Conservation (phyloP, 1,140 invertebrate species). For the Ceratina calcarata region DNA sequence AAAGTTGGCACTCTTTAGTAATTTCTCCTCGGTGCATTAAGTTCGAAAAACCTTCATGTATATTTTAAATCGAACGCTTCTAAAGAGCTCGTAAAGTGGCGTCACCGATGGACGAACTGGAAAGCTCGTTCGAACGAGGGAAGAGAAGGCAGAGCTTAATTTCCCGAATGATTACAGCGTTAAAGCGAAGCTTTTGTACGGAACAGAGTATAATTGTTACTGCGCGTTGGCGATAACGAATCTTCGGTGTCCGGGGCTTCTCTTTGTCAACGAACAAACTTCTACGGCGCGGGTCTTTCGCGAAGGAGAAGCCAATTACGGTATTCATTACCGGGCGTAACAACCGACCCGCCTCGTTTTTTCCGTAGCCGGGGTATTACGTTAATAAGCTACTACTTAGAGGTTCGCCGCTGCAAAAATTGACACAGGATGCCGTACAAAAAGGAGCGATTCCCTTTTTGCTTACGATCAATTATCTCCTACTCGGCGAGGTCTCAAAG, state of each 20-base stretch:
- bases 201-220: not conserved
- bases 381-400: conserved; percentile 38
- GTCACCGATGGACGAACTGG: not conserved
- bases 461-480: conserved; percentile 12
- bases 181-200: not conserved
- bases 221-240: conserved; percentile 1
- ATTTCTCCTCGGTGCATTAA: no score
- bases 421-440: not conserved
- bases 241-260: conserved; percentile 2
- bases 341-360: conserved; percentile 12
- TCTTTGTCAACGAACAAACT: conserved; percentile 4
- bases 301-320: conserved; percentile 28
- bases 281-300: no score
- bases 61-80: no score
- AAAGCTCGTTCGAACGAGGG: not conserved
- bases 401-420: conserved; percentile 3
- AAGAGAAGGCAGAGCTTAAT: conserved; percentile 9
- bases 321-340: conserved; percentile 33
- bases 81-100: conserved; percentile 3
- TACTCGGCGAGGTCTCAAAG: not conserved
- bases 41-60: no score
- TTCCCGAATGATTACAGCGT: conserved; percentile 19
- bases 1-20: no score
- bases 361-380: not conserved
- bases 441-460: not conserved